phyloP scores from a whole-genome alignment of 2,797 vertebrate species.

The Tragopan temminckii region DNA sequence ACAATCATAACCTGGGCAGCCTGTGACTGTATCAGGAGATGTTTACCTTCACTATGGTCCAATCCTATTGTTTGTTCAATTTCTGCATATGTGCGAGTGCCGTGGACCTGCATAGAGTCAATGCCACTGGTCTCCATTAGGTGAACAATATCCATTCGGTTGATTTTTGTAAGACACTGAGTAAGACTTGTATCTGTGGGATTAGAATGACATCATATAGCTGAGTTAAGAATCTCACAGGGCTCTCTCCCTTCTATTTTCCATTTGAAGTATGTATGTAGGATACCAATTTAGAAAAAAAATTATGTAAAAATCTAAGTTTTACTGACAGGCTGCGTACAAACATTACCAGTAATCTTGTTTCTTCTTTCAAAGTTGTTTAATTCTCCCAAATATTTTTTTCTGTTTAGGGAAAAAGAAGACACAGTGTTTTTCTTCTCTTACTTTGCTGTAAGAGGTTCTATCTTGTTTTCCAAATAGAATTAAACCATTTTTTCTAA shows the following conservation, averaged over 20 bases:
- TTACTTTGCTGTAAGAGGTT: not conserved
- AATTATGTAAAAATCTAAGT: not conserved
- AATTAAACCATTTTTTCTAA: not conserved
- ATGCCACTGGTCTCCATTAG: conserved; percentile 90
- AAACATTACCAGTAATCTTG: not conserved
- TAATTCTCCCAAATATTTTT: not conserved
- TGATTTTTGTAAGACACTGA: conserved; percentile 93
- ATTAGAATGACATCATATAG: not conserved
- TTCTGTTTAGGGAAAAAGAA: not conserved
- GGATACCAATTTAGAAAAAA: not conserved
- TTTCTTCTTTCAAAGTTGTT: not conserved
- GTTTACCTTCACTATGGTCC: conserved; percentile 94
- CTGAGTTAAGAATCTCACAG: not conserved
- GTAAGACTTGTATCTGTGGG: conserved; percentile 88
- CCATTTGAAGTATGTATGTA: not conserved
- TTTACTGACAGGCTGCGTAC: not conserved
- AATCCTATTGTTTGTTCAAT: conserved; percentile 90
- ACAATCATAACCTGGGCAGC: rapidly evolving
- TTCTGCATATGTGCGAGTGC: conserved; percentile 88
- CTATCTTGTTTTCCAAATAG: not conserved
- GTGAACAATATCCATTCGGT: conserved; percentile 98
- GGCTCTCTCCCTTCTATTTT: not conserved
- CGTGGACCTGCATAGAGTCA: conserved; percentile 83
- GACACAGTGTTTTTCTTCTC: not conserved
- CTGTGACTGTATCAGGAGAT: not conserved